Percentiles rank a stretch among this genome's conserved stretches.
These are phyloP conservation scores for Pungitius pungitius DNA, from an alignment of 2,113 vertebrate genomes.

Conservation along the genomic window DNA sequence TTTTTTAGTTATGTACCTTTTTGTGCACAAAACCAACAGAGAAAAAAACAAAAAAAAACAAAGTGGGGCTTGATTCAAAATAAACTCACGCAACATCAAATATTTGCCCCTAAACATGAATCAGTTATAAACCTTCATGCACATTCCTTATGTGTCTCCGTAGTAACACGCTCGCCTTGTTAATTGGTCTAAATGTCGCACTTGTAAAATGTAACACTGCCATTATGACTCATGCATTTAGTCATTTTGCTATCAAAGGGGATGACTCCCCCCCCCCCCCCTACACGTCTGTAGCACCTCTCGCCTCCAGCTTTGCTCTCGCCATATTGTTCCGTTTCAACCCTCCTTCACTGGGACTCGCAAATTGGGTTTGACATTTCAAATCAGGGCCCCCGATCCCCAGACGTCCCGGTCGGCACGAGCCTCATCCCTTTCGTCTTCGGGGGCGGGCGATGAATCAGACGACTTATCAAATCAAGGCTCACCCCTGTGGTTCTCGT, in stretches of 20 bases:
- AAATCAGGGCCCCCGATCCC: slow-evolving; percentile 2
- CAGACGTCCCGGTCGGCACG: slow-evolving; percentile 12
- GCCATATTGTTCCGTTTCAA: background rate
- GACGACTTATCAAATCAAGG: slow-evolving; percentile 8
- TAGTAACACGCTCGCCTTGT: background rate
- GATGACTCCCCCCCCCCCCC: background rate
- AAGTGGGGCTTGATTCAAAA: too few species aligned
- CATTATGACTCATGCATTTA: background rate
- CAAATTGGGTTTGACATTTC: slow-evolving; percentile 6
- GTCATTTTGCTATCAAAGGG: background rate
- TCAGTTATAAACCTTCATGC: background rate
- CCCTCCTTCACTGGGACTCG: background rate
- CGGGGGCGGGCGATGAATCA: background rate
- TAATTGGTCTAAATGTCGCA: background rate
- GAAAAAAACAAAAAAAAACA: too few species aligned
- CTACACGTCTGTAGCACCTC: background rate
- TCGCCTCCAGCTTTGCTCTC: background rate
- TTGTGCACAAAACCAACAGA: too few species aligned
- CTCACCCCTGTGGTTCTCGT: background rate
- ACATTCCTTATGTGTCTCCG: background rate
- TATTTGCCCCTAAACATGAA: background rate
- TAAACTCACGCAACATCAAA: background rate
- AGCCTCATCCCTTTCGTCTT: background rate
- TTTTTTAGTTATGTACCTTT: too few species aligned
- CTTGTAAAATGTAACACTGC: too few species aligned